Evolutionary conservation across 2,113 vertebrate species (phyloP), one percentile per base, ranked within the genome.

Genomic region (Indicator indicator): DNA sequence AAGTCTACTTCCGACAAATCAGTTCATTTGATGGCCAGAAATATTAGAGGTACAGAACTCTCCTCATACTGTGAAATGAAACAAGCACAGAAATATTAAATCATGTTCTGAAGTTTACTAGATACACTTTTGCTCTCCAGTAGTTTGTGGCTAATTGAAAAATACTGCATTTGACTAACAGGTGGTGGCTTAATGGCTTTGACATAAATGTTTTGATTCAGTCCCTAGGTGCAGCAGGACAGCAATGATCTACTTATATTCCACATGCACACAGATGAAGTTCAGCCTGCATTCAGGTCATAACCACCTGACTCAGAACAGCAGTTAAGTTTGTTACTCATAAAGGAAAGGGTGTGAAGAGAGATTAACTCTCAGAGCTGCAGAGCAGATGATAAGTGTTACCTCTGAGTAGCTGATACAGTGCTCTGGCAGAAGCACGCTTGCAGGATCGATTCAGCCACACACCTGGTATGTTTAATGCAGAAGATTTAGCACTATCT

Each of bases 391-490:
- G 19, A 65, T 38, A 71, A 63, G 44, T 0, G 0, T 20, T 58
- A 48, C 55, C 52, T 92, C 24, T 12, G 6, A 68, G 12, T 1
- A 55, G 67, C n/a, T 48, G 46, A 62, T 19, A 65, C 20, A 50
- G 64, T 27, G 84, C 65, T 23, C 68, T 0, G 5, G 64, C 36
- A 90, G 42, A n/a, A 84, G 30, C 26, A 88, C 44, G 28, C 17
- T n/a, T 44, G 7, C 13, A n/a, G 19, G 23, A 63, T 5, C 0
- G 0, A 44, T 7, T 50, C 0, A 86, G 9, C 24, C 50, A 67
- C 46, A 38, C 14, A 7, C 1, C 56, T 36, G 11, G 4, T 16
- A 32, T 4, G 15, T 8, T 40, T 55, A 64, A 73, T 46, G 18
- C 87, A 69, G 32, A 86, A 89, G 40, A 79, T 48, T 36, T 58